Evolutionary conservation across 2,113 vertebrate species (phyloP).

Genomic region (Prietella phreatophila): DNA sequence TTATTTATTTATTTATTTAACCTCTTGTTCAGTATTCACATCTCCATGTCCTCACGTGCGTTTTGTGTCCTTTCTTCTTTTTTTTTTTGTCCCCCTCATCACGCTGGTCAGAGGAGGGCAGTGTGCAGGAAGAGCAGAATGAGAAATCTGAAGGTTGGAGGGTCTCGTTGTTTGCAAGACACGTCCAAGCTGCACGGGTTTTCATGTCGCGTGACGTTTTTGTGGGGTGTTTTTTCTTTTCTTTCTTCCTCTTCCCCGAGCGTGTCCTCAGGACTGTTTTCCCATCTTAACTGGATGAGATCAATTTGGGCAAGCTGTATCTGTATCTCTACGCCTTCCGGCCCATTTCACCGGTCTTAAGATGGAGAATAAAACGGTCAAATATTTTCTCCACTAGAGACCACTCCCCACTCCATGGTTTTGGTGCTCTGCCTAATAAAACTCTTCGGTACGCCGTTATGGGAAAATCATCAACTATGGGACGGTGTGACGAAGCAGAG

Average conservation of each 20-base stretch:
- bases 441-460: not conserved
- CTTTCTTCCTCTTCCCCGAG: no score
- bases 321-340: not conserved
- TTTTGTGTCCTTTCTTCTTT: not conserved
- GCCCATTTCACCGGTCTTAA: not conserved
- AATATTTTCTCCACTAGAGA: no score
- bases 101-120: slow-evolving; percentile 51
- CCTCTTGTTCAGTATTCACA: slow-evolving; percentile 1
- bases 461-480: not conserved
- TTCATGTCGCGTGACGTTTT: slow-evolving; percentile 15
- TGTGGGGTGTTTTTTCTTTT: no score
- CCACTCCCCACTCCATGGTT: no score
- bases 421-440: not conserved
- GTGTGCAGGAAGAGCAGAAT: slow-evolving; percentile 42
- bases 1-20: not conserved
- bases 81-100: not conserved
- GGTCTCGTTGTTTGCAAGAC: slow-evolving; percentile 11
- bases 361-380: not conserved
- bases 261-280: not conserved
- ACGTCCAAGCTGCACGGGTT: not conserved
- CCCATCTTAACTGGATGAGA: not conserved
- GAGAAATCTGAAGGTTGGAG: slow-evolving; percentile 56
- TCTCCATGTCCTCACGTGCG: slow-evolving; percentile 15
- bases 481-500: not conserved
- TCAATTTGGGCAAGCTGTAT: not conserved